Percentiles rank a stretch among this genome's conserved stretches.
phyloP scores from a whole-genome alignment of 1,140 invertebrate species.

The Subanguina moxae region DNA sequence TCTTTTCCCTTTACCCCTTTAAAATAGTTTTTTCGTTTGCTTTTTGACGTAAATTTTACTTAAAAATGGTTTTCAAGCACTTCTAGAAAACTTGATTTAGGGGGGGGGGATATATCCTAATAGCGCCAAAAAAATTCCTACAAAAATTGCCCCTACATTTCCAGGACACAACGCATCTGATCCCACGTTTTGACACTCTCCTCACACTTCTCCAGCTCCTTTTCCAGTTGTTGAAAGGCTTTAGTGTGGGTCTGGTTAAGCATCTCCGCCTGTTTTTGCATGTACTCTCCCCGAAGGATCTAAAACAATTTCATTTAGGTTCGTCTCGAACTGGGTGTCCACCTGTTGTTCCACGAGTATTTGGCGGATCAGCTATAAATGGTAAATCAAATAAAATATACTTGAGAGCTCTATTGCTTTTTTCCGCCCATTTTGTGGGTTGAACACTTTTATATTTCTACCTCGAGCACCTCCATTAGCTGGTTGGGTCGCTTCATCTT shows the following conservation, averaged over 20 bases:
- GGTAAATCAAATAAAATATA: no score
- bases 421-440: no score
- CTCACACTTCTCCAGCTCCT: slow-evolving; percentile 79
- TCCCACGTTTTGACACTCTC: slow-evolving; percentile 93
- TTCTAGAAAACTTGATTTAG: no score
- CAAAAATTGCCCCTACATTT: slow-evolving; percentile 75
- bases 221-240: slow-evolving; percentile 59
- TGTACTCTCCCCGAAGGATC: slow-evolving; percentile 8
- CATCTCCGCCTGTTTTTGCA: slow-evolving; percentile 71
- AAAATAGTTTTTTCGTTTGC: no score
- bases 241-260: slow-evolving; percentile 70
- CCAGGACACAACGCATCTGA: slow-evolving; percentile 92
- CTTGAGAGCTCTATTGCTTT: no score
- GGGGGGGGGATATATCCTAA: no score
- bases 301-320: not conserved
- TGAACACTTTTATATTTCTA: no score
- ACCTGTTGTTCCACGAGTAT: slow-evolving; percentile 51
- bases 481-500: slow-evolving; percentile 96
- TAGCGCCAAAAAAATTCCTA: no score
- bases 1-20: no score
- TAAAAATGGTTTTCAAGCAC: no score
- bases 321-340: not conserved
- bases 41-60: no score
- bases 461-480: slow-evolving; percentile 72
- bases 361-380: slow-evolving; percentile 46